These are phyloP conservation scores for Bedellia somnulentella DNA, from an alignment of 2,888 invertebrate species.

Conservation along the genomic window DNA sequence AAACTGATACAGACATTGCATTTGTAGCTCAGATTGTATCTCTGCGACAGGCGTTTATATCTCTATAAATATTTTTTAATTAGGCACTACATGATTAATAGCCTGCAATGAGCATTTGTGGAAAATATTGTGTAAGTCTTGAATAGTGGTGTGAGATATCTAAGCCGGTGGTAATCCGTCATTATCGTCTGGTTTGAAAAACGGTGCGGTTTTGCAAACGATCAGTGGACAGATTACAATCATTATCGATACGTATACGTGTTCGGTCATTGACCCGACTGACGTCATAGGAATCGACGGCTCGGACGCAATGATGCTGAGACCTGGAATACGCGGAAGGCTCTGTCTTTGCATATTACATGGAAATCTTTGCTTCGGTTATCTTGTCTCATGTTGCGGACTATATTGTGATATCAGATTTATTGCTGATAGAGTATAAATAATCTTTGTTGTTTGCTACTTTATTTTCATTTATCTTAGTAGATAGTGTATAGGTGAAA, in stretches of 20 bases:
- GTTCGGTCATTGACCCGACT: constrained; percentile 17
- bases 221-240: constrained; percentile 37
- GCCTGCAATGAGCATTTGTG: too few relatives aligned
- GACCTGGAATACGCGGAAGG: constrained; percentile 25
- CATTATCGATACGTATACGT: constrained; percentile 23
- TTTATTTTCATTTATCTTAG: too few relatives aligned
- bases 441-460: too few relatives aligned
- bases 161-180: constrained; percentile 30
- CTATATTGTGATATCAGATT: too few relatives aligned
- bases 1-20: constrained; percentile 32
- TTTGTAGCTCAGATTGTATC: constrained; percentile 31
- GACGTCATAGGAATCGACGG: constrained; percentile 23
- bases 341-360: constrained; percentile 40
- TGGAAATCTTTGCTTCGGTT: constrained; percentile 19
- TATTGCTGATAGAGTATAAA: too few relatives aligned
- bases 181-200: constrained; percentile 51
- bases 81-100: too few relatives aligned
- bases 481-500: too few relatives aligned
- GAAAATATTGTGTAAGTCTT: too few relatives aligned
- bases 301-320: constrained; percentile 4
- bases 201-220: constrained; percentile 45
- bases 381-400: too few relatives aligned
- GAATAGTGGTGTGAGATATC: too few relatives aligned
- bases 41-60: constrained; percentile 29
- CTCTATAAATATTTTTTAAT: constrained; percentile 14